A percentile compares a stretch with the other conserved stretches of the same genome.
Evolutionary conservation across 2,888 invertebrate species (phyloP).

Genomic region (Bruchidius siliquastri): DNA sequence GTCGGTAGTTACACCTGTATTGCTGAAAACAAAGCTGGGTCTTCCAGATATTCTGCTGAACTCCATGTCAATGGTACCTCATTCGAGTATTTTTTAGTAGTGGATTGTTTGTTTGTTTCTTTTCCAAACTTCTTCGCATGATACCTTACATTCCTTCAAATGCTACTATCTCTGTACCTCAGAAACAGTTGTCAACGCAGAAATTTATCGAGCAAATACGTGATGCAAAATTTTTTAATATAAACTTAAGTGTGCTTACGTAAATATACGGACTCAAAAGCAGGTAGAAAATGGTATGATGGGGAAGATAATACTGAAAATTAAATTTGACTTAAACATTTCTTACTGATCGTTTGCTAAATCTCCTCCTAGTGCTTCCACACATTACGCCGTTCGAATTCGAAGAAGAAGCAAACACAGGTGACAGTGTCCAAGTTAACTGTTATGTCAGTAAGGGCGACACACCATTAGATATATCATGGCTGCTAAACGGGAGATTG

Average conservation of each 20-base stretch:
- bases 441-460: constrained; percentile 73
- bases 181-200: too few species aligned
- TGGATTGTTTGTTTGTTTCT: neutral
- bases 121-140: neutral
- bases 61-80: constrained; percentile 18
- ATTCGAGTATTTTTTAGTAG: neutral
- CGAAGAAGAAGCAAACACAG: constrained; percentile 59
- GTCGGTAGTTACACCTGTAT: constrained; percentile 55
- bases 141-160: neutral
- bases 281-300: too few species aligned
- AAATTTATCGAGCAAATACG: too few species aligned
- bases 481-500: constrained; percentile 64
- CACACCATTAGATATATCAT: constrained; percentile 65
- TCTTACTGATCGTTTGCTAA: neutral
- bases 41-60: constrained; percentile 60
- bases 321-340: too few species aligned
- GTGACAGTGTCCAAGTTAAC: constrained; percentile 62
- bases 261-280: too few species aligned
- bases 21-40: constrained; percentile 68
- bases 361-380: constrained; percentile 44
- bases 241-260: too few species aligned
- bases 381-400: constrained; percentile 57
- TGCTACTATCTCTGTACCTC: too few species aligned
- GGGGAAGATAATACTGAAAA: too few species aligned
- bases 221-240: too few species aligned